Conservation (phyloP, 2,797 vertebrate genomes). For the Xyrichtys novacula region DNA sequence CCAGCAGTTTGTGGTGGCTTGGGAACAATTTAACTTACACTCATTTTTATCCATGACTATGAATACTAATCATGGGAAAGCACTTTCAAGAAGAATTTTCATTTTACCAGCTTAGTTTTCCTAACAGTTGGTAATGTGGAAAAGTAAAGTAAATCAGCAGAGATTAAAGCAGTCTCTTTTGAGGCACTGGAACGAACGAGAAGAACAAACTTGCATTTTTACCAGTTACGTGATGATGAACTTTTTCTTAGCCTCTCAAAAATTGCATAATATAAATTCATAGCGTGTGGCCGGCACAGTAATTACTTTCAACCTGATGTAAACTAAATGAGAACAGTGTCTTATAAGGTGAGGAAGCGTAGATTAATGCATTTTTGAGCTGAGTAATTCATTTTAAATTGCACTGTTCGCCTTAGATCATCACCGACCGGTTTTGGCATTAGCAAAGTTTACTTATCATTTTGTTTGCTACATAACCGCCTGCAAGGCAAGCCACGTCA, state of each 20-base stretch:
- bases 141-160: conserved; percentile 28
- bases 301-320: conserved; percentile 57
- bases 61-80: conserved; percentile 62
- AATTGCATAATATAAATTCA: conserved; percentile 42
- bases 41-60: conserved; percentile 55
- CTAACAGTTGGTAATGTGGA: conserved; percentile 30
- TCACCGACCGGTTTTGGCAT: conserved; percentile 40
- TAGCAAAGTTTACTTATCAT: conserved; percentile 51
- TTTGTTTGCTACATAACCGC: conserved; percentile 46
- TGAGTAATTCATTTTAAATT: conserved; percentile 43
- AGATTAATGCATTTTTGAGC: conserved; percentile 30
- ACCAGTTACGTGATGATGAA: conserved; percentile 30
- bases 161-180: conserved; percentile 27
- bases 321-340: conserved; percentile 41
- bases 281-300: conserved; percentile 8
- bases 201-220: conserved; percentile 24
- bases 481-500: conserved; percentile 23
- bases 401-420: conserved; percentile 42
- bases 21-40: conserved; percentile 71
- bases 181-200: conserved; percentile 4
- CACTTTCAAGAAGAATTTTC: conserved; percentile 30
- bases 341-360: conserved; percentile 45
- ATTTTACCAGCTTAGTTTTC: conserved; percentile 13
- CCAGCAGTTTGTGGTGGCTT: conserved; percentile 64
- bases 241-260: conserved; percentile 33